Evolutionary conservation across 2,797 vertebrate species (phyloP).

Genomic region (Sebastes minor): DNA sequence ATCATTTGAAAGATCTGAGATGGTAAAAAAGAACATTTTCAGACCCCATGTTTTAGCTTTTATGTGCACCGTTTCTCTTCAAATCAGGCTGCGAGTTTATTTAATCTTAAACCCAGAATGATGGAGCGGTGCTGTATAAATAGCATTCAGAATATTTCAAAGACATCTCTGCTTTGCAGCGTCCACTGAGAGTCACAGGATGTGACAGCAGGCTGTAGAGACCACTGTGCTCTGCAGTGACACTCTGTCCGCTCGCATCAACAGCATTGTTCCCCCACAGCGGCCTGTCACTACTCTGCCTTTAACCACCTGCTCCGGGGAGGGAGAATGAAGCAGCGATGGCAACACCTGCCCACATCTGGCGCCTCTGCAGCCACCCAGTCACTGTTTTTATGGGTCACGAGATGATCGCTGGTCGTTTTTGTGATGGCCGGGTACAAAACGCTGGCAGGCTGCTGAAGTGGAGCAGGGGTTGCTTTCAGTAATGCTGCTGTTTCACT

Average conservation of each 20-base stretch:
- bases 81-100: background rate
- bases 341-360: slow-evolving; percentile 63
- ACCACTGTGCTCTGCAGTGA: slow-evolving; percentile 48
- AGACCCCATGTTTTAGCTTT: background rate
- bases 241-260: slow-evolving; percentile 70
- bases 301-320: slow-evolving; percentile 63
- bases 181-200: slow-evolving; percentile 40
- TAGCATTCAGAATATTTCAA: slow-evolving; percentile 18
- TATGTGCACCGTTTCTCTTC: background rate
- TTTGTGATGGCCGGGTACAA: slow-evolving; percentile 6
- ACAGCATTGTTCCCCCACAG: slow-evolving; percentile 4
- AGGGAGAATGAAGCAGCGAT: slow-evolving; percentile 20
- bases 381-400: slow-evolving; percentile 54
- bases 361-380: slow-evolving; percentile 26
- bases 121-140: background rate
- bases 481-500: background rate
- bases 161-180: slow-evolving; percentile 28
- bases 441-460: background rate
- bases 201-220: slow-evolving; percentile 61
- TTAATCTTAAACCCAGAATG: background rate
- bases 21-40: background rate
- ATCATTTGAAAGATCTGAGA: background rate
- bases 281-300: slow-evolving; percentile 47
- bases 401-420: slow-evolving; percentile 35
- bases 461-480: background rate